A percentile compares a stretch with the other conserved stretches of the same genome.
These are phyloP conservation scores for Caenorhabditis sp. DNA, from an alignment of 2,888 invertebrate genomes.

Conservation along the genomic window DNA sequence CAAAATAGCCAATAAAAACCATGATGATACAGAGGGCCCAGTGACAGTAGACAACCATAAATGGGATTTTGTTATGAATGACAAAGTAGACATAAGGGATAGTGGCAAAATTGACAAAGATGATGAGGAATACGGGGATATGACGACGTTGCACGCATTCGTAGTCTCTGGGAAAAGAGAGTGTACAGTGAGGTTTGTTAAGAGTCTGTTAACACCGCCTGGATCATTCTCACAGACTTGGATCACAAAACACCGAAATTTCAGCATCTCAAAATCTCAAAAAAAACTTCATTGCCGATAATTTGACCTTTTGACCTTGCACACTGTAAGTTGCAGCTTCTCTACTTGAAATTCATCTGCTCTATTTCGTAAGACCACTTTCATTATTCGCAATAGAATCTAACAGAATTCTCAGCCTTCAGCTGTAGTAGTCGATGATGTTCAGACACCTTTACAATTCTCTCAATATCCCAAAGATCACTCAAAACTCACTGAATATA, in stretches of 20 bases:
- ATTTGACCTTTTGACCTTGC: no score
- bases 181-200: no score
- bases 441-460: no score
- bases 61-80: constrained; percentile 37
- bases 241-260: no score
- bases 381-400: no score
- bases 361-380: no score
- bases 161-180: constrained; percentile 44
- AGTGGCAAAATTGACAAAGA: constrained; percentile 16
- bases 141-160: constrained; percentile 32
- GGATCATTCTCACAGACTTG: no score
- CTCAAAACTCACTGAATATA: constrained; percentile 35
- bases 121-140: constrained; percentile 30
- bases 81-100: constrained; percentile 40
- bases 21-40: constrained; percentile 24
- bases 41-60: constrained; percentile 27
- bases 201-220: neutral
- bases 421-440: no score
- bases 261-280: neutral
- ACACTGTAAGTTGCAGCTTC: neutral
- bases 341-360: no score
- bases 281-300: neutral
- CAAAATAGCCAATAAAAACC: constrained; percentile 10
- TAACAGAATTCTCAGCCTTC: no score
- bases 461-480: neutral